Conservation (phyloP, 92 coral and sea anemone species). For the Palythoa caribaeorum region DNA sequence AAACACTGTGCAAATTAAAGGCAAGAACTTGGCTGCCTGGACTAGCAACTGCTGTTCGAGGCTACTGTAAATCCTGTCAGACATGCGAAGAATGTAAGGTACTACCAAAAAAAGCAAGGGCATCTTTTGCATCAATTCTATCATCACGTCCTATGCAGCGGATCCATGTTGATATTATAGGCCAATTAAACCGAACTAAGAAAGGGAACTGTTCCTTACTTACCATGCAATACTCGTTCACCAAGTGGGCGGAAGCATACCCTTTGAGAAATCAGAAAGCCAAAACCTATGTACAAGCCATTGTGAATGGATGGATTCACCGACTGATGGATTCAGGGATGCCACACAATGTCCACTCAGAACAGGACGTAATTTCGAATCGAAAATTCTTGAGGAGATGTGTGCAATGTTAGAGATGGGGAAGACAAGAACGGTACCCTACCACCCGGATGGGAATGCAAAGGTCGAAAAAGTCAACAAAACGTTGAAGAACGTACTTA, state of each 20-base stretch:
- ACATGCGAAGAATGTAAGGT: constrained; percentile 61
- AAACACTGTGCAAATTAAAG: constrained; percentile 51
- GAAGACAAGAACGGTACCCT: neutral
- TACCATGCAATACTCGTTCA: constrained; percentile 50
- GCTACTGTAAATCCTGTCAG: constrained; percentile 56
- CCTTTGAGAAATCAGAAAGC: too few species aligned
- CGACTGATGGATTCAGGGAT: too few species aligned
- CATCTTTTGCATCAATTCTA: constrained; percentile 53
- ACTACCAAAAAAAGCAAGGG: constrained; percentile 39
- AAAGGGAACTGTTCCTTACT: constrained; percentile 49
- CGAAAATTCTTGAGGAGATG: neutral
- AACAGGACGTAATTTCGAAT: neutral
- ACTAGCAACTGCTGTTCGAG: constrained; percentile 48
- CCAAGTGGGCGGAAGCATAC: too few species aligned
- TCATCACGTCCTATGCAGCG: constrained; percentile 57
- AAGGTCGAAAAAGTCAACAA: neutral
- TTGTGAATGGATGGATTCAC: too few species aligned
- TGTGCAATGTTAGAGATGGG: neutral
- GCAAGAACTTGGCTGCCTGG: constrained; percentile 43
- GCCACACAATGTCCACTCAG: neutral
- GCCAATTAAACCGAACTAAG: constrained; percentile 55
- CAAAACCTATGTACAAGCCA: too few species aligned
- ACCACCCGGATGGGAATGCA: neutral
- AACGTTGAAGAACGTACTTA: neutral
- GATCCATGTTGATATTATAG: constrained; percentile 66